phyloP scores from a whole-genome alignment of 2,888 invertebrate species.

The Mythimna albipuncta region DNA sequence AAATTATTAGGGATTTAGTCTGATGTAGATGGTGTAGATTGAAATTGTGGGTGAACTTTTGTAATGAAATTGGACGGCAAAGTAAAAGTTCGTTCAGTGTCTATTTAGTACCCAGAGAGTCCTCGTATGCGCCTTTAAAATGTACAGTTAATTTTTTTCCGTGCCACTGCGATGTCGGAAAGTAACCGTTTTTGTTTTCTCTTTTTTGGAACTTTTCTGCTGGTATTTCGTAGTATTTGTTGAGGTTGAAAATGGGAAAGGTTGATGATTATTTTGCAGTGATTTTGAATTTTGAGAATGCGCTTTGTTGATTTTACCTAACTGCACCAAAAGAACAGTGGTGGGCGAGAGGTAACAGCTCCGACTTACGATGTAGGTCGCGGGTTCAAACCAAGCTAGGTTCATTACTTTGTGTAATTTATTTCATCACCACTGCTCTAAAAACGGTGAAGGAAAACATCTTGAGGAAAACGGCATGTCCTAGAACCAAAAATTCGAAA shows the following conservation, averaged over 20 bases:
- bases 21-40: slow-evolving; percentile 32
- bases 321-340: no score
- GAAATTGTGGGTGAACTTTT: slow-evolving; percentile 40
- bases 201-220: not conserved
- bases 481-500: no score
- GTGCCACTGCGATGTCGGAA: not conserved
- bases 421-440: no score
- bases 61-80: slow-evolving; percentile 37
- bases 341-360: no score
- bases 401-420: no score
- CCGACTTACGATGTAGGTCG: no score
- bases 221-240: not conserved
- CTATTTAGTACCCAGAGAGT: slow-evolving; percentile 18
- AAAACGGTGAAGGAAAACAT: no score
- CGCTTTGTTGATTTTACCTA: not conserved
- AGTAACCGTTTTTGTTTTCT: not conserved
- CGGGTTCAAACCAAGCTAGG: no score
- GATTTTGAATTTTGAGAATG: not conserved
- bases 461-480: no score
- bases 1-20: slow-evolving; percentile 23
- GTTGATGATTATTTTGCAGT: not conserved
- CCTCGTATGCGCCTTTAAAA: slow-evolving; percentile 34
- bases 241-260: not conserved
- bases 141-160: slow-evolving; percentile 17
- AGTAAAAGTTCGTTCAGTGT: slow-evolving; percentile 45